phyloP scores from a whole-genome alignment of 2,113 vertebrate species.

The Felis chaus region DNA sequence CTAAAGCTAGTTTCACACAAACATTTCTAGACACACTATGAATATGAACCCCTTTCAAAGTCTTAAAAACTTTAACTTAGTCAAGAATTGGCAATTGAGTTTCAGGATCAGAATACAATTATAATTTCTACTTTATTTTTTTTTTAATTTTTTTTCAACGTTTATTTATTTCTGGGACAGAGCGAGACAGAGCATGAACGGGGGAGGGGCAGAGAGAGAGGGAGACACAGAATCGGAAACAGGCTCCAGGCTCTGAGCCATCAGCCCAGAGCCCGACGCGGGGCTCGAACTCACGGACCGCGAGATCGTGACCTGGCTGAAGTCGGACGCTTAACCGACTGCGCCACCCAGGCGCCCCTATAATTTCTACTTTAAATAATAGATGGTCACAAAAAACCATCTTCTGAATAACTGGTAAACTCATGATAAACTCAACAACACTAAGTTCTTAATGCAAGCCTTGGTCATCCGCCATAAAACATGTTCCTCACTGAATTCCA shows the following conservation, averaged over 20 bases:
- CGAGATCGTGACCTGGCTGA: too few species aligned
- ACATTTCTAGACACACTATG: neutral
- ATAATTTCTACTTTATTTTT: neutral
- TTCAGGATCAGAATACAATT: neutral
- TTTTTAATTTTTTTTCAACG: too few species aligned
- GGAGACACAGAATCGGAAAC: too few species aligned
- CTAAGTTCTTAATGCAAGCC: neutral
- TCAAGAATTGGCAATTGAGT: slow-evolving; percentile 28
- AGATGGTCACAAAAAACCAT: neutral
- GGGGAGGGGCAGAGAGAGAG: too few species aligned
- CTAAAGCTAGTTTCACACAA: neutral
- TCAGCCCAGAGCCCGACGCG: too few species aligned
- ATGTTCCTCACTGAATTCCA: neutral
- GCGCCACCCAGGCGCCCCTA: too few species aligned
- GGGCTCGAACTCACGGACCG: too few species aligned
- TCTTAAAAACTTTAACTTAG: neutral
- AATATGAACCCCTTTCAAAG: neutral
- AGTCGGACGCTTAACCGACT: too few species aligned
- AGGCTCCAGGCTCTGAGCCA: too few species aligned
- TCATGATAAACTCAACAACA: neutral
- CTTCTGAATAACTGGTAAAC: neutral
- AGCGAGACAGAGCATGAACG: too few species aligned
- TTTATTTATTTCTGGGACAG: too few species aligned
- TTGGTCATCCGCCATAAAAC: too few species aligned
- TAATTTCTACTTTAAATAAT: neutral